phyloP scores from a whole-genome alignment of 1,140 invertebrate species.

The Bombus superbus region DNA sequence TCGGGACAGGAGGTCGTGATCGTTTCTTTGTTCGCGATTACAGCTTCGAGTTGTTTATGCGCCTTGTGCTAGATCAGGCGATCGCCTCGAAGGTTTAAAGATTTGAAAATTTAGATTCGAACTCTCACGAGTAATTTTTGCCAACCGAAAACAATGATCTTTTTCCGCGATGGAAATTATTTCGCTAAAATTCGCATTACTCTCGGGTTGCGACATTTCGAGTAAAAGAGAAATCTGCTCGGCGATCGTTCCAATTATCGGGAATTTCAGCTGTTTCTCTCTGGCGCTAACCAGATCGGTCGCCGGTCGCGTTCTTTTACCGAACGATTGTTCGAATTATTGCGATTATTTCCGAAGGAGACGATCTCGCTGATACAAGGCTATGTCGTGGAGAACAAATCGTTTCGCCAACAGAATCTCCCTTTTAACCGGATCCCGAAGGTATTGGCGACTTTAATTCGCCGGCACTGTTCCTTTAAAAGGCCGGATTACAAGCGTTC shows the following conservation, averaged over 20 bases:
- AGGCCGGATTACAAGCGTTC: constrained; percentile 21
- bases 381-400: not conserved
- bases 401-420: not conserved
- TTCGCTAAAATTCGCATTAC: constrained; percentile 5
- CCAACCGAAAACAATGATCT: too few species aligned
- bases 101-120: too few species aligned
- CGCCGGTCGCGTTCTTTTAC: not conserved
- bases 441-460: constrained; percentile 37
- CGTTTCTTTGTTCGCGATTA: not conserved
- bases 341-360: not conserved
- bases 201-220: not conserved
- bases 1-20: not conserved
- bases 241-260: constrained; percentile 34
- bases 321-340: not conserved
- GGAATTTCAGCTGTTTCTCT: constrained; percentile 6
- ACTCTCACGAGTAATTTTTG: too few species aligned
- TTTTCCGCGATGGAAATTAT: too few species aligned
- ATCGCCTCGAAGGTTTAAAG: too few species aligned
- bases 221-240: constrained; percentile 37
- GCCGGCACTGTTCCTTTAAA: constrained; percentile 7
- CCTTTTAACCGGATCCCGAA: not conserved
- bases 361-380: too few species aligned
- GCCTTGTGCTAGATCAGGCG: not conserved
- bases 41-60: not conserved
- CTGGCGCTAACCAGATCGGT: too few species aligned